Base-by-base conservation (phyloP, 1,140 invertebrate genomes). In the Drosophila parvula region DNA sequence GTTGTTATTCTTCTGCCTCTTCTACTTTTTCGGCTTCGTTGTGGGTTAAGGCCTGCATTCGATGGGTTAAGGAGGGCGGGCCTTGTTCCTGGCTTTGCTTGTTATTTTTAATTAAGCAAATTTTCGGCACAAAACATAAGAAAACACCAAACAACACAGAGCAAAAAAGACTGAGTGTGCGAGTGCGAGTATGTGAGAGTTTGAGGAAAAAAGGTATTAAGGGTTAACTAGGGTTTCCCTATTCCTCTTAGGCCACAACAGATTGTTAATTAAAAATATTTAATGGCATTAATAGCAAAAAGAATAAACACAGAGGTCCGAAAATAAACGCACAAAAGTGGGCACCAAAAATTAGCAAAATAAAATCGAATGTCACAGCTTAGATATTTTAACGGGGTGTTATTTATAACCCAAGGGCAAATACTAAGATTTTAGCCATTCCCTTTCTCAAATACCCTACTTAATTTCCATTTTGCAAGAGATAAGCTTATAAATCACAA, bases 71-170 rank as follows among this genome's bases (percentile, higher is more conserved):
- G 48, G 30, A 30, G 28, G 30, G 28, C 28, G 30, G 28, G 71
- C 73, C 65, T 51, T 78, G 70, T 60, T 71, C 67, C 45, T 48
- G 76, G 60, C 58, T 32, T 56, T 36, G 57, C 70, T 86, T 86
- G 82, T 86, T 86, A 88, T 86, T 86, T 85, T 88, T 86, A 88
- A 86, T 86, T 86, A 86, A 86, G 82, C 82, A 88, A 86, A 86
- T 86, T 86, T 86, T 86, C 79, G 75, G 61, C 62, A 79, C 58
- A 81, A 82, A 77, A 86, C 61, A 86, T 77, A 81, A 86, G 75
- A 79, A 75, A 86, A 76, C 51, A 69, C 40, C 77, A 64, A 44
- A 64, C 76, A 56, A 80, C 62, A 74, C 58, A 77, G 11, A 27
- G 34, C 65, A 76, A 74, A 30, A 79, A 57, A 65, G 34, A 36